Evolutionary conservation across 2,113 vertebrate genomes (phyloP), one percentile per base, ranked within the genome.

Genomic region (Mellivora capensis): DNA sequence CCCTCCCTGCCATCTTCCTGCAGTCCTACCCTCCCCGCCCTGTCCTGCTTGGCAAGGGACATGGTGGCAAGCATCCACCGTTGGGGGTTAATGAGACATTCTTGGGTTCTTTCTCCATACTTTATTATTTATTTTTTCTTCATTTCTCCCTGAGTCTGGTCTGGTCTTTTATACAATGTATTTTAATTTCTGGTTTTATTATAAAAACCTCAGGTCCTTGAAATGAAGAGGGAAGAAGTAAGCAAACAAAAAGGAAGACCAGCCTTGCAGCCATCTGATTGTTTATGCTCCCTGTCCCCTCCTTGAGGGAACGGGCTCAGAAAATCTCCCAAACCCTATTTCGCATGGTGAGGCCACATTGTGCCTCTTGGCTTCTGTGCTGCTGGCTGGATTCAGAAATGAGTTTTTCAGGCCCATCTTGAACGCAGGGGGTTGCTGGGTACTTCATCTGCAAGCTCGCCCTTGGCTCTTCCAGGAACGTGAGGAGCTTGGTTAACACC

Each of bases 341-440:
- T 23, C 14, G 0, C 17, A 2, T 1, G 34, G 2, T 1, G 0
- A 3, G 8, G 12, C 39, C 2, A 10, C 0, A 2, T 14, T 34
- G 17, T 12, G 20, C n/a, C 20, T 1, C 54, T 20, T 44, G 27
- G 15, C 21, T 37, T n/a, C 76, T 18, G 17, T 15, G 64, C 44
- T 23, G 42, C 52, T 18, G 1, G 27, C 89, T 13, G 25, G 64
- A 1, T 14, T 49, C 52, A 31, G 49, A 52, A 44, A 21, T 7
- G 67, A 27, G 67, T 21, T 86, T 81, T n/a, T 29, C 25, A 17
- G 77, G 0, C 0, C 25, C 62, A 0, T 17, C 25, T 21, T 11
- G 37, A 8, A 15, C 0, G 44, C 72, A 0, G 25, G 0, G 0
- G 0, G 37, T n/a, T n/a, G 47, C 69, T 4, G 59, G 83, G 57